Conservation (phyloP, 2,797 vertebrate species). For the Coregonus suidteri region DNA sequence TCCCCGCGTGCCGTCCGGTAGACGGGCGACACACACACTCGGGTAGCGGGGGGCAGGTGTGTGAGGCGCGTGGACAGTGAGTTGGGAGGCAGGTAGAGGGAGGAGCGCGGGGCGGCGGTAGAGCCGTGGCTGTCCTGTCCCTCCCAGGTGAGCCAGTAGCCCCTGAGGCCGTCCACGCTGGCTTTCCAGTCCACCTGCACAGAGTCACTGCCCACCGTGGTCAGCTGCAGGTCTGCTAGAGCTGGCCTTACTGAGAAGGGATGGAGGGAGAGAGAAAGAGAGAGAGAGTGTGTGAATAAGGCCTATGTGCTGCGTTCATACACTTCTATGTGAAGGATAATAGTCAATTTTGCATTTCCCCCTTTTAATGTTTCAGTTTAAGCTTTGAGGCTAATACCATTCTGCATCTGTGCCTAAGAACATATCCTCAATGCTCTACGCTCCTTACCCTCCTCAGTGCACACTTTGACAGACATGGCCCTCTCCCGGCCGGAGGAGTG, state of each 20-base stretch:
- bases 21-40: slow-evolving; percentile 81
- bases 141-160: slow-evolving; percentile 84
- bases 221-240: slow-evolving; percentile 77
- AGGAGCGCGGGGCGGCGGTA: slow-evolving; percentile 49
- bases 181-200: slow-evolving; percentile 78
- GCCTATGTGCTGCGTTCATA: not conserved
- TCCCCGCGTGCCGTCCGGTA: slow-evolving; percentile 75
- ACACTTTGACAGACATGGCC: slow-evolving; percentile 89
- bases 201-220: slow-evolving; percentile 73
- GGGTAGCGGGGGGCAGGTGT: slow-evolving; percentile 67
- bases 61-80: slow-evolving; percentile 75
- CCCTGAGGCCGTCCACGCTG: slow-evolving; percentile 60
- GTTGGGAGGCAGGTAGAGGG: slow-evolving; percentile 71
- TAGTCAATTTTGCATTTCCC: not conserved
- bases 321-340: not conserved
- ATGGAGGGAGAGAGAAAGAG: not conserved
- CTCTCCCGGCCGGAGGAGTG: slow-evolving; percentile 83
- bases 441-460: slow-evolving; percentile 84
- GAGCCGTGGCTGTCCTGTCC: slow-evolving; percentile 36
- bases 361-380: not conserved
- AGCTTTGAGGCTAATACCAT: not conserved
- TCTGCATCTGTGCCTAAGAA: not conserved
- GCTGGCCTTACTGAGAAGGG: slow-evolving; percentile 69
- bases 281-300: slow-evolving; percentile 6
- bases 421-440: not conserved